Evolutionary conservation across 2,797 vertebrate genomes (phyloP).

Genomic region (Danio tinwini): DNA sequence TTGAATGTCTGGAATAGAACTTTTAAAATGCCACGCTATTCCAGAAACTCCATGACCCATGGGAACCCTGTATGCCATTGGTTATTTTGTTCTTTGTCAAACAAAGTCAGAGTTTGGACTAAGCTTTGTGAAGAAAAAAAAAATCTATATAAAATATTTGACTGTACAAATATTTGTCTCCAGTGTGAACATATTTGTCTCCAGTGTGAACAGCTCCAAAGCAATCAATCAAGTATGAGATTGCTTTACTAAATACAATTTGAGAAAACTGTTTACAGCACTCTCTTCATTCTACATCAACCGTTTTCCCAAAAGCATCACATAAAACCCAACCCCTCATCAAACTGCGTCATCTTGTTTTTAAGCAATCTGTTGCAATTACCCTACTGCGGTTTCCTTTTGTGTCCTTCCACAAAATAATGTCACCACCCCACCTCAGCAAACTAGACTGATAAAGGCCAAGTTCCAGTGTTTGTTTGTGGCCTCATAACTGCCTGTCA

Average conservation of each 20-base stretch:
- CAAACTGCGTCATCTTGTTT: not conserved
- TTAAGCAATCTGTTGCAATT: conserved; percentile 6
- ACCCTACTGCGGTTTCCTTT: too few relatives aligned
- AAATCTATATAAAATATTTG: not conserved
- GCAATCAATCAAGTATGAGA: not conserved
- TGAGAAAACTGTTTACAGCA: not conserved
- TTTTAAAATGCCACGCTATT: too few relatives aligned
- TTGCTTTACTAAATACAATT: not conserved
- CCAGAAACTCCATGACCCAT: too few relatives aligned
- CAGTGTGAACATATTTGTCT: not conserved
- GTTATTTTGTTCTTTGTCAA: not conserved
- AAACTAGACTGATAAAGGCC: conserved; percentile 12
- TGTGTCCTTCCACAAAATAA: not conserved
- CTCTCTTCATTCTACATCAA: not conserved
- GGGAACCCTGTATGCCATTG: not conserved
- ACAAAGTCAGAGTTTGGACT: not conserved
- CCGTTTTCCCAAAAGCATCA: not conserved
- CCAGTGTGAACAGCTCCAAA: not conserved
- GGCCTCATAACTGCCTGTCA: conserved; percentile 30
- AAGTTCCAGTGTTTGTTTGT: not conserved
- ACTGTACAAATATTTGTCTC: not conserved
- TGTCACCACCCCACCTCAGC: not conserved
- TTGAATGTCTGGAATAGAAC: too few relatives aligned
- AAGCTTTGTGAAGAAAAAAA: not conserved
- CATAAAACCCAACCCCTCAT: conserved; percentile 1